Evolutionary conservation across 2,797 vertebrate species (phyloP).

Genomic region (Protonibea diacanthus): DNA sequence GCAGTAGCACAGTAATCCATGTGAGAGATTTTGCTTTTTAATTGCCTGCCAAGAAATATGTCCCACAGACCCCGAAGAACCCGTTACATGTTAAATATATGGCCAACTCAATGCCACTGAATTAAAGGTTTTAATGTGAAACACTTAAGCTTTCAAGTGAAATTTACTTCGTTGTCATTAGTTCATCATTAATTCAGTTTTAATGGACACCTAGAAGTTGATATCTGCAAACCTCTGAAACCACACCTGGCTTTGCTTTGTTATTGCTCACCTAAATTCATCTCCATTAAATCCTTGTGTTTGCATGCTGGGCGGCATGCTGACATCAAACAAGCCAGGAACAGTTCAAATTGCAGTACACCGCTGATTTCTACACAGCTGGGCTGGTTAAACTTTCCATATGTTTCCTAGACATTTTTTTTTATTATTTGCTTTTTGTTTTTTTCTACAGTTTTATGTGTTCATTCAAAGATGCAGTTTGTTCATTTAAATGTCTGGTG

Average conservation of each 20-base stretch:
- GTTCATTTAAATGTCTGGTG: background rate
- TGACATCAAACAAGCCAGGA: background rate
- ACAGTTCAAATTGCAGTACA: no score
- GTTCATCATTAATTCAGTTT: background rate
- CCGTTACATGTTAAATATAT: background rate
- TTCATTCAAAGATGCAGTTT: background rate
- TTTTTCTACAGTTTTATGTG: no score
- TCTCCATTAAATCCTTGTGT: constrained; percentile 1
- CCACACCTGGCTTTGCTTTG: background rate
- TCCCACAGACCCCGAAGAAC: background rate
- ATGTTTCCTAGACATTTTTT: background rate
- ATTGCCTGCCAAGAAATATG: background rate
- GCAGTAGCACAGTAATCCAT: background rate
- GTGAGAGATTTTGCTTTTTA: background rate
- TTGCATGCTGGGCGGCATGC: background rate
- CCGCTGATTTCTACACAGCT: background rate
- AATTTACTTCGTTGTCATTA: background rate
- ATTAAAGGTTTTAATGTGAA: background rate
- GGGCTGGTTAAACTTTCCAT: background rate
- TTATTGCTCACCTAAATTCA: background rate
- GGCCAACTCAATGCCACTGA: background rate
- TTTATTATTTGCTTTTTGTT: no score
- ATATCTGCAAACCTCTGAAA: background rate
- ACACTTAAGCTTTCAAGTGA: background rate
- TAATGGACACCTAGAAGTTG: background rate